Conservation (phyloP, 2,888 invertebrate species). For the Spodoptera littoralis region DNA sequence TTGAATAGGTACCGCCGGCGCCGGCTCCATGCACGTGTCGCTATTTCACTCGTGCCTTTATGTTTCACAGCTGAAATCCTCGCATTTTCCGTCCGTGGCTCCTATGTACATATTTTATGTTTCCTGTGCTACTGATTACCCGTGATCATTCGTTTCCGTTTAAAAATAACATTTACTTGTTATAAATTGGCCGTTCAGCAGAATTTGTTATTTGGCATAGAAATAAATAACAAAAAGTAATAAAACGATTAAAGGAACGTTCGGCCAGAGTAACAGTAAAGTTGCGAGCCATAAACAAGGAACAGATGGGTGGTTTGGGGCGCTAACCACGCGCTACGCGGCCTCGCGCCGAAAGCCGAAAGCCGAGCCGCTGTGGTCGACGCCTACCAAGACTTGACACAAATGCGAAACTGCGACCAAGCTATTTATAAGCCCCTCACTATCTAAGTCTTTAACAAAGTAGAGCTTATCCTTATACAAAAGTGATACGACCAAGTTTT, state of each 20-base stretch:
- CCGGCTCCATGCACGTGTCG: slow-evolving; percentile 8
- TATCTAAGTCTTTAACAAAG: slow-evolving; percentile 46
- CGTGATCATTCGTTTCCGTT: slow-evolving; percentile 3
- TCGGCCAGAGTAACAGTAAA: slow-evolving; percentile 55
- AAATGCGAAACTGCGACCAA: slow-evolving; percentile 50
- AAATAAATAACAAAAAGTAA: slow-evolving; percentile 53
- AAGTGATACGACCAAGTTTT: slow-evolving; percentile 35
- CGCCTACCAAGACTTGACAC: slow-evolving; percentile 50
- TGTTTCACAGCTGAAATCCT: slow-evolving; percentile 28
- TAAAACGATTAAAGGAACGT: slow-evolving; percentile 58
- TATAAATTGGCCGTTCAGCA: slow-evolving; percentile 22
- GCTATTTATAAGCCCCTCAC: slow-evolving; percentile 51
- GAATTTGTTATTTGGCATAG: slow-evolving; percentile 36
- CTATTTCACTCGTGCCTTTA: slow-evolving; percentile 15
- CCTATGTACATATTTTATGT: slow-evolving; percentile 19
- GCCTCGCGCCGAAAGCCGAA: slow-evolving; percentile 39
- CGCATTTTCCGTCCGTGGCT: slow-evolving; percentile 27
- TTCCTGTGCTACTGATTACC: slow-evolving; percentile 1
- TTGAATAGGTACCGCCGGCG: slow-evolving; percentile 7
- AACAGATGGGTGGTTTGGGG: slow-evolving; percentile 59
- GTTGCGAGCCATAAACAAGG: slow-evolving; percentile 59
- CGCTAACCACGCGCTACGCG: slow-evolving; percentile 34
- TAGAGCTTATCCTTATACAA: slow-evolving; percentile 43
- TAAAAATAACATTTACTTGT: slow-evolving; percentile 26
- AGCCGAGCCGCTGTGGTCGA: slow-evolving; percentile 48